These are phyloP conservation scores for Achroia grisella DNA, from an alignment of 1,140 invertebrate species.

Conservation along the genomic window DNA sequence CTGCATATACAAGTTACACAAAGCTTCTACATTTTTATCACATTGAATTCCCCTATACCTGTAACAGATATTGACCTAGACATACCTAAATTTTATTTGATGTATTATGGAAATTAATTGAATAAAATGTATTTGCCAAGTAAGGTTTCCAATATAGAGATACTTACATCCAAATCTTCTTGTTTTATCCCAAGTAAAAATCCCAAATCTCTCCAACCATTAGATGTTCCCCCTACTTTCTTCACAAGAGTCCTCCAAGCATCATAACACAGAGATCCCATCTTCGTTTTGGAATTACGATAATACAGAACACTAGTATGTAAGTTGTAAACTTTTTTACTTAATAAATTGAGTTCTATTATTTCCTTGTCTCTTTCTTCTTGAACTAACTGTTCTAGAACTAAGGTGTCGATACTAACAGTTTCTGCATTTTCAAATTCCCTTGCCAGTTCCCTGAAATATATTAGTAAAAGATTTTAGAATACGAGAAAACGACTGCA, in stretches of 20 bases:
- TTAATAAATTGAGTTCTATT: constrained; percentile 40
- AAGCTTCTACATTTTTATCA: too few relatives aligned
- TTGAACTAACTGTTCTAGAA: constrained; percentile 40
- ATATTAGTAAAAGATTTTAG: too few relatives aligned
- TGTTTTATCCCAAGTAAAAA: constrained; percentile 35
- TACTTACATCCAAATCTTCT: constrained; percentile 59
- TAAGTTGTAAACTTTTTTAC: constrained; percentile 49
- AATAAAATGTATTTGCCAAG: too few relatives aligned
- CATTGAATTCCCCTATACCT: too few relatives aligned
- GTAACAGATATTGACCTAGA: too few relatives aligned
- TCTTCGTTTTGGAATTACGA: constrained; percentile 46
- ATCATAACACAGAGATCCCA: constrained; percentile 48
- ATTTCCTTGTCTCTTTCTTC: constrained; percentile 50
- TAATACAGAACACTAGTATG: constrained; percentile 64
- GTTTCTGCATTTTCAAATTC: constrained; percentile 54
- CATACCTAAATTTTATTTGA: too few relatives aligned
- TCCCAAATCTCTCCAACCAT: constrained; percentile 56
- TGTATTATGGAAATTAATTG: too few relatives aligned
- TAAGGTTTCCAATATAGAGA: background rate
- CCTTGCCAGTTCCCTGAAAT: constrained; percentile 37
- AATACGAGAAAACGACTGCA: too few relatives aligned
- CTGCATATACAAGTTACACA: too few relatives aligned
- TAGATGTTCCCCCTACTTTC: constrained; percentile 44
- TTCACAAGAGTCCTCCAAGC: constrained; percentile 52
- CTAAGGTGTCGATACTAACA: constrained; percentile 52